Base-by-base conservation (phyloP, 2,113 vertebrate genomes). In the Coryphaenoides rupestris region DNA sequence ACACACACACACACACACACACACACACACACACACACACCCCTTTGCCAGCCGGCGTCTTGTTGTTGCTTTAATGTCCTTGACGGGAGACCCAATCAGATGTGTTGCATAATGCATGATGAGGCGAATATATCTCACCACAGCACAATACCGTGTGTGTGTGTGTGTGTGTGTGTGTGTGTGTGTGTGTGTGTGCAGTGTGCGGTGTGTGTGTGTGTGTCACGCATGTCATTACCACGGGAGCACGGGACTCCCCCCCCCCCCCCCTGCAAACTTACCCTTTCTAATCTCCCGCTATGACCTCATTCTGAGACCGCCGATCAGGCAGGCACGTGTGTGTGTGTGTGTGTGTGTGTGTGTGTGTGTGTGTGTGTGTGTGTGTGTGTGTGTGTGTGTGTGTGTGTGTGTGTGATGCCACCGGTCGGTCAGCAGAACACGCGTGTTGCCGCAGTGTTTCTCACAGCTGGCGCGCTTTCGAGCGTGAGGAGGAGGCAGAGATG, bases 31-130 rank as follows among this genome's bases (percentile, higher is more conserved):
- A 72, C 70, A 68, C 65, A 64, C 57, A 46, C 73, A 70, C 70
- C 2, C 33, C 7, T 12, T 40, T 19, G 33, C 47, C 4, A 74
- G 73, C 60, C 70, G 53, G 52, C 12, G 17, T 23, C 28, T n/a
- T n/a, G n/a, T n/a, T 17, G n/a, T 50, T 68, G 52, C 56, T 28
- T 21, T 59, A 24, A 28, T 19, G 15, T 14, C 33, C 21, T 23
- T 60, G 60, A 24, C 63, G 28, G 63, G 63, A n/a, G 52, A 45
- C 50, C 52, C 22, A 58, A 24, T 69, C 69, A 63, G 19, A 68
- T 68, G 56, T 74, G 55, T 56, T 84, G 75, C 72, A 87, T 88
- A 79, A 88, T 87, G 70, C 80, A 84, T 84, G 73, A 80, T 61
- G 73, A 28, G 50, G 62, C 56, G 68, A 66, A 76, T 82, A 57